Base-by-base conservation (phyloP, 2,797 vertebrate genomes). In the Enteromius mattozi region DNA sequence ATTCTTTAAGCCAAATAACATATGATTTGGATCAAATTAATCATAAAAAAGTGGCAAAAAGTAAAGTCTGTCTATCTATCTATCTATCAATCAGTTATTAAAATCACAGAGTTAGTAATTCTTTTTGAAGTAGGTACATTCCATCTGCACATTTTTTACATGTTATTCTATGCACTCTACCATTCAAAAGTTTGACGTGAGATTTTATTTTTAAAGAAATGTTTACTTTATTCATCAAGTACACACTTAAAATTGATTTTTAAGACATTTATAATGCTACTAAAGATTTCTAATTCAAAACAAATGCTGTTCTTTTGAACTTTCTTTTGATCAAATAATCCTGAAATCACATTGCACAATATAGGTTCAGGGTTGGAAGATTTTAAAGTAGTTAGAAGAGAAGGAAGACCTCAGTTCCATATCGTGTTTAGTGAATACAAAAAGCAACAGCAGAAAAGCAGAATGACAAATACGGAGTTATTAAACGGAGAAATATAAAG, bases 1-100 rank as follows among this genome's bases (percentile, higher is more conserved):
- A 33, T 54, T 75, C 10, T 51, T 54, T 3, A 24, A 56, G 12
- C 3, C 35, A 40, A 42, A 77, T 37, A 51, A 24, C 13, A 42
- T 69, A n/a, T 17, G n/a, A 71, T 74, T 21, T 49, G 27, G 42
- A 49, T 72, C 42, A 27, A 49, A 49, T 72, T 17, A 72, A 72
- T 76, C 19, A 24, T 2, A 40, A 42, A 42, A 69, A 51, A 75
- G 30, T 21, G 19, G 12, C 19, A 68, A 54, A 54, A 54, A 2
- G 19, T 54, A 21, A 54, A 54, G 19, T 8, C 51, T 17, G 5
- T 47, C 12, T 14, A 49, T 49, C 12, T 14, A 49, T 49, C 3
- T 51, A 51, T 51, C 6, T 45, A 45, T 13, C 12, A 37, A 45
- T 13, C 42, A 7, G 6, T 45, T 1, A 8, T 21, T 21, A 54